Evolutionary conservation across 2,888 invertebrate species (phyloP).

Genomic region (Orthosia incerta): DNA sequence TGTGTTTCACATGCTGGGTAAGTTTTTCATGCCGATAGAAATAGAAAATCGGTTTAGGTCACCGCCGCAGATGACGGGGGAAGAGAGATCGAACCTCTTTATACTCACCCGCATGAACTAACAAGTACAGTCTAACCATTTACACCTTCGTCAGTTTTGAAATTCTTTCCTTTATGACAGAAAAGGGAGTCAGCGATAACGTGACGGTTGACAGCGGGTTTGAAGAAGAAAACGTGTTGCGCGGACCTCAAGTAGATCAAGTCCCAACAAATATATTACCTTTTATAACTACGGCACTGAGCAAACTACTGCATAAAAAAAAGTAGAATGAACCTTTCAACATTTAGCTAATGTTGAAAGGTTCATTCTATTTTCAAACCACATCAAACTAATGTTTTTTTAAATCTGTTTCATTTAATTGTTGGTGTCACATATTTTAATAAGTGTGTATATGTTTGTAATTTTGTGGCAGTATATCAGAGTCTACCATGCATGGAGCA

Average conservation of each 20-base stretch:
- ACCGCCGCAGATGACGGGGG: constrained; percentile 22
- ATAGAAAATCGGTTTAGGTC: constrained; percentile 62
- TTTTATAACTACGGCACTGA: not conserved
- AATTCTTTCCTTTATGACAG: not conserved
- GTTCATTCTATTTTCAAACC: too few relatives aligned
- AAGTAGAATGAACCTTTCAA: not conserved
- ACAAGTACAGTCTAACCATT: not conserved
- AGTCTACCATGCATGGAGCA: not conserved
- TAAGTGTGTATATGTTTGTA: not conserved
- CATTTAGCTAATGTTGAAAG: not conserved
- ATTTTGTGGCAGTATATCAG: not conserved
- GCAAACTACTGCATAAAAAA: not conserved
- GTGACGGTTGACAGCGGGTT: too few relatives aligned
- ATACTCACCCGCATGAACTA: constrained; percentile 20
- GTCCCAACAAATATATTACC: not conserved
- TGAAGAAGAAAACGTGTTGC: too few relatives aligned
- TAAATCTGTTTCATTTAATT: not conserved
- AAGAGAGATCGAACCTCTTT: constrained; percentile 43
- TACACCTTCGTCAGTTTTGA: not conserved
- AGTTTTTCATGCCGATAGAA: constrained; percentile 57
- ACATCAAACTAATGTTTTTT: too few relatives aligned
- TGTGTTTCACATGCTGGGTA: constrained; percentile 43
- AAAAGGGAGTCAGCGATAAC: too few relatives aligned
- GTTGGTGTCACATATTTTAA: not conserved
- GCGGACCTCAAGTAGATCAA: not conserved